Evolutionary conservation across 2,888 invertebrate genomes (phyloP).

Genomic region (Eledona agricola): DNA sequence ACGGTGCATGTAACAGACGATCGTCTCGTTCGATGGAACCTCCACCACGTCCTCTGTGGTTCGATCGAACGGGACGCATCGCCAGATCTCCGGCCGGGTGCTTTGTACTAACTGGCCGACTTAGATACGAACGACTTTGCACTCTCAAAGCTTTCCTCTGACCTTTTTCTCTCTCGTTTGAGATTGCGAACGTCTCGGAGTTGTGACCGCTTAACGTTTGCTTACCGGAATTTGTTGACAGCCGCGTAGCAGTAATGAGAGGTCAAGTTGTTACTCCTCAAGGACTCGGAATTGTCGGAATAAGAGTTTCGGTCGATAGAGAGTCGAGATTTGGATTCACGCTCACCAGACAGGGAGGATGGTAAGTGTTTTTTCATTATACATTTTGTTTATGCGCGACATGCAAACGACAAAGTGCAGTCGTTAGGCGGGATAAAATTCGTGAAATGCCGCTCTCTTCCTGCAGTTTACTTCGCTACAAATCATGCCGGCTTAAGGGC

Average conservation of each 20-base stretch:
- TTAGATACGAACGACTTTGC: slow-evolving; percentile 23
- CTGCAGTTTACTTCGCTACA: slow-evolving; percentile 14
- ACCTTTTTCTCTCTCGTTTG: slow-evolving; percentile 24
- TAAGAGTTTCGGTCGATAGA: slow-evolving; percentile 93
- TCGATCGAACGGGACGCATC: too few relatives aligned
- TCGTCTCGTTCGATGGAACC: slow-evolving; percentile 16
- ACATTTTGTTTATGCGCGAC: not conserved
- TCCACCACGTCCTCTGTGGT: too few relatives aligned
- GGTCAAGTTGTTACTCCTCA: slow-evolving; percentile 95
- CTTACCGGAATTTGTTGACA: slow-evolving; percentile 65
- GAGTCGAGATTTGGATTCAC: slow-evolving; percentile 97
- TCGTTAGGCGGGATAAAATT: not conserved
- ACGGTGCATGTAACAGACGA: slow-evolving; percentile 35
- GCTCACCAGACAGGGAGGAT: slow-evolving; percentile 90
- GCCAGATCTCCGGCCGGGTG: slow-evolving; percentile 17
- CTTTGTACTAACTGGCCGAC: slow-evolving; percentile 27
- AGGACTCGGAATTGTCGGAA: slow-evolving; percentile 95
- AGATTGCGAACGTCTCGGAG: slow-evolving; percentile 32
- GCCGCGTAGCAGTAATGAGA: slow-evolving; percentile 98
- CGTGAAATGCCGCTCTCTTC: slow-evolving; percentile 5
- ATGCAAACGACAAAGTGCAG: slow-evolving; percentile 1
- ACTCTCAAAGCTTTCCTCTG: slow-evolving; percentile 33
- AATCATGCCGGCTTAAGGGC: slow-evolving; percentile 36
- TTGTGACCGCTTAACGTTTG: slow-evolving; percentile 34
- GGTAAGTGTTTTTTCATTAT: slow-evolving; percentile 73